Base-by-base conservation (phyloP, 1,140 invertebrate species). In the Cardiocondyla obscurior region DNA sequence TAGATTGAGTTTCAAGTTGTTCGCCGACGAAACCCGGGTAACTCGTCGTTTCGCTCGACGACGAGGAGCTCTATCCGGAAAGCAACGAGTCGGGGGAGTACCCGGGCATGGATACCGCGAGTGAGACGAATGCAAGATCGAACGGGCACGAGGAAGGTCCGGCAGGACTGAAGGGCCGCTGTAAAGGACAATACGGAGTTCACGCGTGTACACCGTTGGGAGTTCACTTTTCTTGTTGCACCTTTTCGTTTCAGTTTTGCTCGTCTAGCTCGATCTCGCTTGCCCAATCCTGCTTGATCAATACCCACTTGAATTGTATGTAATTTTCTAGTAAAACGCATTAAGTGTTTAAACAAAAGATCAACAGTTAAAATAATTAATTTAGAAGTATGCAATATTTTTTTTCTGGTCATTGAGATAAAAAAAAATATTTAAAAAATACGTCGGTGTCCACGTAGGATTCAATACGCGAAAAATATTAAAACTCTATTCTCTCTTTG, bases 1-100 rank as follows among this genome's bases (percentile, higher is more conserved):
- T 84, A 90, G 90, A 92, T 91, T 89, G 89, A 91, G 88, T 92
- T 92, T 92, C 83, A 88, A 92, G 91, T 91, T 90, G 86, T 91
- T 86, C 87, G 85, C 85, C 90, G 88, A 88, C 90, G 88, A 87
- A 88, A 89, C 70, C 89, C 79, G 46, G 74, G 33, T 6, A 67
- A 44, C 46, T 55, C 55, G 49, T 42, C 69, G 33, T 82, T 83
- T 69, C 79, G 49, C 83, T 53, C 69, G 42, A 28, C 74, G 60
- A 74, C 49, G 67, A 73, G 60, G 62, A 46, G 22, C 69, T 39
- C 70, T 36, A 79, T 76, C 85, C 57, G 42, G 65, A 70, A 64
- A 70, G 81, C 85, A 87, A 89, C 85, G 83, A 86, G 76, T 90
- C 88, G 85, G 51, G 69, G 53, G 67, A 79, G 81, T 82, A 85